These are phyloP conservation scores for Ploceus nigricollis DNA, from an alignment of 2,113 vertebrate species.

Conservation along the genomic window DNA sequence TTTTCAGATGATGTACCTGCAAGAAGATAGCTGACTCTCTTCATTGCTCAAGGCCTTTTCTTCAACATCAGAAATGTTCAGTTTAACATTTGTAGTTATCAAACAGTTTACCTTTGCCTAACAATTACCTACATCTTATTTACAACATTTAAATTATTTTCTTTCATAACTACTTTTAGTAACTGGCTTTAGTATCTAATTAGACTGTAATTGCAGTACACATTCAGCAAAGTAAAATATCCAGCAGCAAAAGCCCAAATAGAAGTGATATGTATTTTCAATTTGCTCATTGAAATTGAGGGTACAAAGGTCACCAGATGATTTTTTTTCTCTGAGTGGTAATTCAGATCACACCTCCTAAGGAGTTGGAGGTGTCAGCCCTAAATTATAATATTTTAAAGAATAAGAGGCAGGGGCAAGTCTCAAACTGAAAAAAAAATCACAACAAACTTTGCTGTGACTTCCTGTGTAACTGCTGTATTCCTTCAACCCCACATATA, in stretches of 20 bases:
- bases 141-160: background rate
- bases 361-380: background rate
- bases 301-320: conserved; percentile 6
- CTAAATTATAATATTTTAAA: background rate
- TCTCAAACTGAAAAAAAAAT: background rate
- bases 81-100: background rate
- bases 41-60: background rate
- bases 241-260: conserved; percentile 23
- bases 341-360: background rate
- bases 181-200: conserved; percentile 51
- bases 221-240: conserved; percentile 26
- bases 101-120: background rate
- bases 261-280: conserved; percentile 44
- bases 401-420: background rate
- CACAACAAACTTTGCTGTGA: background rate
- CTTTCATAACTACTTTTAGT: background rate
- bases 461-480: background rate
- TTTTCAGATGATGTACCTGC: background rate
- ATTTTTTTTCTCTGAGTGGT: background rate
- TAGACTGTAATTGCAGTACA: conserved; percentile 1
- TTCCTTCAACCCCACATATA: background rate
- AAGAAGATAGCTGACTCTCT: background rate
- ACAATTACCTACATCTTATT: background rate
- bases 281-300: conserved; percentile 48
- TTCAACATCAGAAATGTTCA: background rate